Conservation (phyloP, 2,113 vertebrate species). For the Lepus americanus region DNA sequence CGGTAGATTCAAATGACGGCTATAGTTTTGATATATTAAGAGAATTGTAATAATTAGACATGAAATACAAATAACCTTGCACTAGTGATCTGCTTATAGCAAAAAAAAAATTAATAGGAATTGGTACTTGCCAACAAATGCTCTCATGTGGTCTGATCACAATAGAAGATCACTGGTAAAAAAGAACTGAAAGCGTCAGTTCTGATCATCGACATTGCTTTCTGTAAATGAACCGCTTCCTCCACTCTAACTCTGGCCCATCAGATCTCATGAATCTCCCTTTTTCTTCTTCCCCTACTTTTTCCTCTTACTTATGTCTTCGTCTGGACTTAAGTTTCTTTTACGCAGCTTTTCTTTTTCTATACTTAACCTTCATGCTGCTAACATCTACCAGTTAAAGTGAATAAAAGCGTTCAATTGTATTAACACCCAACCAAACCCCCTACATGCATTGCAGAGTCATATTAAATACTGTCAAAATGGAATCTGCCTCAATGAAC, state of each 20-base stretch:
- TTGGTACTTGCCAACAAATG: slow-evolving; percentile 19
- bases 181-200: slow-evolving; percentile 50
- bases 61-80: neutral
- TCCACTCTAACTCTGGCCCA: neutral
- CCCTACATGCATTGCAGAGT: neutral
- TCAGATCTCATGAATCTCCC: neutral
- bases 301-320: neutral
- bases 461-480: neutral
- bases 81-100: neutral
- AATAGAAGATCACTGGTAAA: neutral
- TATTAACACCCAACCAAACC: neutral
- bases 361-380: slow-evolving; percentile 27
- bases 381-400: slow-evolving; percentile 14
- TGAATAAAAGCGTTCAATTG: slow-evolving; percentile 1
- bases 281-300: neutral
- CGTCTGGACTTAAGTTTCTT: neutral
- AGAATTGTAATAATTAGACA: neutral
- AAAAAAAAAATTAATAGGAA: slow-evolving; percentile 2
- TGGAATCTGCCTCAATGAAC: neutral
- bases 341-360: neutral
- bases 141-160: neutral
- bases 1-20: neutral
- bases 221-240: neutral
- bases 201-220: neutral
- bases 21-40: neutral